A percentile compares a stretch with the other conserved stretches of the same genome.
Evolutionary conservation across 2,797 vertebrate genomes (phyloP).

Genomic region (Philypnodon macrostomus): DNA sequence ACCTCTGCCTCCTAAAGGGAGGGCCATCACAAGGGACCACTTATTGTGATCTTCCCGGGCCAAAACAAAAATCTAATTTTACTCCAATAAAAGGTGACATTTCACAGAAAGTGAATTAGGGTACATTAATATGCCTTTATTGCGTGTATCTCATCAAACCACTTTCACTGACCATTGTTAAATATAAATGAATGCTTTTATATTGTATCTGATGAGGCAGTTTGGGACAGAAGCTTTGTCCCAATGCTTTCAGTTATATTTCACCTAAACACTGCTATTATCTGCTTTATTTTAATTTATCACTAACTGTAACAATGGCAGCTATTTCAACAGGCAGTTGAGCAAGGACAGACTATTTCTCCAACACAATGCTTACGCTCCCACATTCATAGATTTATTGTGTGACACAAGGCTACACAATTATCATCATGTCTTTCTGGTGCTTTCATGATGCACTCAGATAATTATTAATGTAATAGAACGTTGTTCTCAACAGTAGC

Average conservation of each 20-base stretch:
- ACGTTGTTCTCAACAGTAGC: background rate
- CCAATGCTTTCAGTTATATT: slow-evolving; percentile 75
- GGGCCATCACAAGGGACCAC: slow-evolving; percentile 79
- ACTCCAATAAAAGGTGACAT: slow-evolving; percentile 84
- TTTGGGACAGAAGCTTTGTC: slow-evolving; percentile 67
- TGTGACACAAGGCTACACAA: slow-evolving; percentile 12
- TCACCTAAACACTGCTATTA: slow-evolving; percentile 75
- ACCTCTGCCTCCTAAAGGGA: slow-evolving; percentile 58
- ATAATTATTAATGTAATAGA: no score
- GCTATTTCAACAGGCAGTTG: slow-evolving; percentile 66
- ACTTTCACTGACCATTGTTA: slow-evolving; percentile 77
- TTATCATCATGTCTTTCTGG: background rate
- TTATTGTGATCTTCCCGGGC: slow-evolving; percentile 83
- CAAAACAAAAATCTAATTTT: slow-evolving; percentile 89
- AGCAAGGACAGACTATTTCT: slow-evolving; percentile 30
- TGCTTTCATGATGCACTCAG: background rate
- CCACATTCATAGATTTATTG: slow-evolving; percentile 15
- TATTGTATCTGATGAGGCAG: slow-evolving; percentile 80
- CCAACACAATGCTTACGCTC: slow-evolving; percentile 38
- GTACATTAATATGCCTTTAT: slow-evolving; percentile 77
- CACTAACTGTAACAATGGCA: slow-evolving; percentile 68
- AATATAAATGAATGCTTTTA: slow-evolving; percentile 85
- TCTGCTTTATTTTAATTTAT: slow-evolving; percentile 77
- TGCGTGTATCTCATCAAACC: slow-evolving; percentile 84
- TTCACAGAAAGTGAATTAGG: slow-evolving; percentile 84